phyloP scores from a whole-genome alignment of 30 jellyfish, hydroid and myxozoan genomes.

The Chrysaora quinquecirrha region DNA sequence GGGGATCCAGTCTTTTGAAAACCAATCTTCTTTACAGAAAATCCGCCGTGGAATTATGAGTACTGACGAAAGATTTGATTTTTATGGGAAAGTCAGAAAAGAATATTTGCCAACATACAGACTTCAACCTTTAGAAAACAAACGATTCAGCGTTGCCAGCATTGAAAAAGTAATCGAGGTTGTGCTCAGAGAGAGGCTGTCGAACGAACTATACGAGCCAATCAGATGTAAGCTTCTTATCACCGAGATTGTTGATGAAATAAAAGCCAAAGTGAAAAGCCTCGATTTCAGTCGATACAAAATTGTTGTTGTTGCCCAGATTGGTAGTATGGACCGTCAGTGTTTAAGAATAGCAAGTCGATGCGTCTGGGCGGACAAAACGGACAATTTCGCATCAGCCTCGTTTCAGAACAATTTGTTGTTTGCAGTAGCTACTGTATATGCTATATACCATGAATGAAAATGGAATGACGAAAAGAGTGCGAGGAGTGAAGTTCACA shows the following conservation, averaged over 20 bases:
- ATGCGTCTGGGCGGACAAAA: constrained; percentile 81
- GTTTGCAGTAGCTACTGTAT: constrained; percentile 66
- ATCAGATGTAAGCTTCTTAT: constrained; percentile 6
- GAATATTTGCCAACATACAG: constrained; percentile 68
- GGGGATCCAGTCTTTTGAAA: no score
- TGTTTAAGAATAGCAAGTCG: constrained; percentile 69
- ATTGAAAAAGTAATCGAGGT: constrained; percentile 33
- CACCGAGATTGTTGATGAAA: constrained; percentile 47
- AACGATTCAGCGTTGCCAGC: constrained; percentile 29
- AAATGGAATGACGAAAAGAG: no score
- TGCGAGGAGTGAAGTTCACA: no score
- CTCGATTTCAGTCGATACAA: constrained; percentile 49
- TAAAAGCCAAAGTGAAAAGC: constrained; percentile 44
- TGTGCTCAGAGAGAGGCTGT: constrained; percentile 31
- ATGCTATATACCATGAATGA: constrained; percentile 65
- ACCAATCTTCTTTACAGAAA: no score
- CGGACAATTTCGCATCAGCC: constrained; percentile 73
- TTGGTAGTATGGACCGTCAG: constrained; percentile 69
- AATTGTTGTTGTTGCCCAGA: constrained; percentile 52
- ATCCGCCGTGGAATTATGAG: no score
- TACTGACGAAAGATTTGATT: constrained; percentile 38
- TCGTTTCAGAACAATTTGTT: constrained; percentile 38
- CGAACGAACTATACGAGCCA: constrained; percentile 34
- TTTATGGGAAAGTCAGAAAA: constrained; percentile 8
- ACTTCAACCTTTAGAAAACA: constrained; percentile 29